Base-by-base conservation (phyloP, 2,113 vertebrate species). In the Anguilla rostrata region DNA sequence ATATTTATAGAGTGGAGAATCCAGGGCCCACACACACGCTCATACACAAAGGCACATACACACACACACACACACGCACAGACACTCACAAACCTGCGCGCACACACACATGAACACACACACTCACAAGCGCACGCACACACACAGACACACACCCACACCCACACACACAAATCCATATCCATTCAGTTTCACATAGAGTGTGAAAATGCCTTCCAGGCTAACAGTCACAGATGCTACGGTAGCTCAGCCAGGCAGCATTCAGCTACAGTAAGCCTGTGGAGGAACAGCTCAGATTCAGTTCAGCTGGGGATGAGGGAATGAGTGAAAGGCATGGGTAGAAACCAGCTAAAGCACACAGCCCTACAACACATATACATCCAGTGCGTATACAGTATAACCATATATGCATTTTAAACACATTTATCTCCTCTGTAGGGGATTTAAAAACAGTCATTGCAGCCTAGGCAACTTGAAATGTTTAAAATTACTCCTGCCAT, bases 51-150 rank as follows among this genome's bases (percentile, higher is more conserved):
- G 12, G 39, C 63, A 63, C 39, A 84, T 60, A 75, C 39, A 78
- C 12, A 26, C 16, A 22, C 71, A n/a, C 83, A 78, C 84, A 85
- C 84, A 53, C 71, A 85, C 84, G 34, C 71, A 85, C 66, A 16
- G 5, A 34, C 40, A 43, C 84, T 78, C 41, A 78, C 22, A 22
- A 0, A 11, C 43, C 6, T 4, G 29, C 0, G 29, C 71, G 22
- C 71, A 78, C 39, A 81, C 8, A 3, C 80, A 82, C 22, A 34
- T 78, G 71, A 1, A 29, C 71, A 11, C 22, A 9, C 22, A 78
- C 18, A 12, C 56, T 15, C 53, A 56, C 39, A 66, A 20, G 0
- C 39, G 26, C 60, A 84, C 39, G 26, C 7, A 22, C 71, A 79
- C 46, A 34, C 40, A 78, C 29, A 22, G 34, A 34, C 34, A 1